These are phyloP conservation scores for Engystomops pustulosus DNA, from an alignment of 2,113 vertebrate genomes.

Conservation along the genomic window DNA sequence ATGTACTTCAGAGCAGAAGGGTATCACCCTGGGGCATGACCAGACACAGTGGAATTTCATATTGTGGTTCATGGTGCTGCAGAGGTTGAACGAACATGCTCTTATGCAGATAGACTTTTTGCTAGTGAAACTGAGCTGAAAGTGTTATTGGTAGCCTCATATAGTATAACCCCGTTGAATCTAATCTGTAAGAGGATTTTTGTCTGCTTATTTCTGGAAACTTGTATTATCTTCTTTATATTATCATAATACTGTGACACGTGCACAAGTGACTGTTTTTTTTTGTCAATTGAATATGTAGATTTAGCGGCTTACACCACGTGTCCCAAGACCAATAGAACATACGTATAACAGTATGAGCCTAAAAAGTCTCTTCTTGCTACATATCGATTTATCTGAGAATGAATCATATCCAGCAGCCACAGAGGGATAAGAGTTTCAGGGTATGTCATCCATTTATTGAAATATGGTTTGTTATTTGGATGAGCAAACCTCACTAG, in stretches of 20 bases:
- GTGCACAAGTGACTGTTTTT: neutral
- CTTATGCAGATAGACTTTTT: no score
- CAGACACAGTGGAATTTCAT: no score
- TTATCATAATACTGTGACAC: neutral
- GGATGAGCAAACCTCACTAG: neutral
- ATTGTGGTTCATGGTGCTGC: no score
- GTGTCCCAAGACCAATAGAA: neutral
- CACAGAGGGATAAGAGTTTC: neutral
- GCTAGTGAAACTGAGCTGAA: no score
- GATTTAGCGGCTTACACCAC: neutral
- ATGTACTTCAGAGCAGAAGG: no score
- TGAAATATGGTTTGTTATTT: neutral
- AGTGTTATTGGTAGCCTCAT: no score
- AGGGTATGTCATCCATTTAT: neutral
- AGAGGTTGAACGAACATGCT: no score
- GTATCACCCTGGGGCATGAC: no score
- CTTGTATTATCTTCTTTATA: no score
- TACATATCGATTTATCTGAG: slow-evolving; percentile 1
- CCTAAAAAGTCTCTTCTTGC: slow-evolving; percentile 19
- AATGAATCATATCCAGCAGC: slow-evolving; percentile 1
- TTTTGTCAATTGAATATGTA: neutral
- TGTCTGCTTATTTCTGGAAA: no score
- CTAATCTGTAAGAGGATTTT: no score
- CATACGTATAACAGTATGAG: neutral
- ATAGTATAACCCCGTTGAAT: no score